Evolutionary conservation across 2,888 invertebrate genomes (phyloP).

Genomic region (Encarsia formosa): DNA sequence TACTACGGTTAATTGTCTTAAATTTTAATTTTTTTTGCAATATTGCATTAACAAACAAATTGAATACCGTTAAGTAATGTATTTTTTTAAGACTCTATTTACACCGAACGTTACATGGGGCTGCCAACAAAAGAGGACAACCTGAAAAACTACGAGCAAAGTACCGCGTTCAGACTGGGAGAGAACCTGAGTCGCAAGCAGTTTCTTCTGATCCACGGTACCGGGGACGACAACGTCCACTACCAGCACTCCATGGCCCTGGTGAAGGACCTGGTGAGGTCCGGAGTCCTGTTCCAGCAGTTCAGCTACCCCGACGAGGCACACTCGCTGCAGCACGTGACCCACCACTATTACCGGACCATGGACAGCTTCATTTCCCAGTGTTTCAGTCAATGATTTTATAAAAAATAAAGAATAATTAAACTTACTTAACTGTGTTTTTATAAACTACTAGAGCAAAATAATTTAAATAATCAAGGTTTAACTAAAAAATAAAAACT

Average conservation of each 20-base stretch:
- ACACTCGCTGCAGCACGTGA: constrained; percentile 67
- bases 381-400: too few species aligned
- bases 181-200: constrained; percentile 66
- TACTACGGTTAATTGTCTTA: constrained; percentile 83
- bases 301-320: constrained; percentile 86
- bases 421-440: too few species aligned
- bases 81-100: constrained; percentile 72
- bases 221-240: constrained; percentile 88
- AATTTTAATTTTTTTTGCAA: not conserved
- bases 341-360: constrained; percentile 75
- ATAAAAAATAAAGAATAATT: too few species aligned
- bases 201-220: constrained; percentile 85
- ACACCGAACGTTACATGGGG: constrained; percentile 92
- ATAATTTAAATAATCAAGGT: too few species aligned
- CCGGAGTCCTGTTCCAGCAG: constrained; percentile 76
- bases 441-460: too few species aligned
- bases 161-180: constrained; percentile 63
- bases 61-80: not conserved
- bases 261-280: constrained; percentile 69
- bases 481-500: too few species aligned
- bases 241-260: constrained; percentile 76
- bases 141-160: constrained; percentile 64
- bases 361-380: constrained; percentile 73
- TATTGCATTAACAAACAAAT: not conserved
- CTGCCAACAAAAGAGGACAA: constrained; percentile 69